A percentile compares a stretch with the other conserved stretches of the same genome.
Conservation (phyloP, 2,888 invertebrate species). For the Lingula anatina region DNA sequence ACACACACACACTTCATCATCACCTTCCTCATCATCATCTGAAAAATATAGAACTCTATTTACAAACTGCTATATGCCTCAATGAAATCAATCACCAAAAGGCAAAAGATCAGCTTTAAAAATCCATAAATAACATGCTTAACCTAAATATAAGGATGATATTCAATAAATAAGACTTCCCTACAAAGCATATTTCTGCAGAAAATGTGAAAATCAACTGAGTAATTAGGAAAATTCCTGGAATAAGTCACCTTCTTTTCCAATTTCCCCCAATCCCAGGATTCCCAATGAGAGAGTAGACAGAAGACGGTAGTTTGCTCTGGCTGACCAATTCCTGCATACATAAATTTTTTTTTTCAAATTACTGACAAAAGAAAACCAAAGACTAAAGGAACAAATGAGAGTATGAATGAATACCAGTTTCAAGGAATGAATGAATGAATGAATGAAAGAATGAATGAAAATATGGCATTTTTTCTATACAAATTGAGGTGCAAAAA, state of each 20-base stretch:
- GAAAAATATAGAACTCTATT: background rate
- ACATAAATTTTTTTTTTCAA: slow-evolving; percentile 2
- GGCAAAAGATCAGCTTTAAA: background rate
- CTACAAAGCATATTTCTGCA: no score
- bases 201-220: background rate
- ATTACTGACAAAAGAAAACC: no score
- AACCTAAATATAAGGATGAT: background rate
- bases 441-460: no score
- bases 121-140: background rate
- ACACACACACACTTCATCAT: no score
- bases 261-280: slow-evolving; percentile 58
- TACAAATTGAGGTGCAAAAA: no score
- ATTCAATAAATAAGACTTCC: slow-evolving; percentile 3
- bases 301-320: slow-evolving; percentile 46
- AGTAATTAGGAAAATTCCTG: background rate
- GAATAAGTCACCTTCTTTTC: slow-evolving; percentile 50
- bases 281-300: slow-evolving; percentile 57
- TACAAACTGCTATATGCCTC: no score
- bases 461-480: no score
- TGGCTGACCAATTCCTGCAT: slow-evolving; percentile 1
- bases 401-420: no score
- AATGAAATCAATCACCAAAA: no score
- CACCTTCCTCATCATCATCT: no score
- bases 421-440: no score
- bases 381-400: no score